Percentiles rank a stretch among this genome's conserved stretches.
Evolutionary conservation across 2,797 vertebrate species (phyloP).

Genomic region (Siniperca obscura): DNA sequence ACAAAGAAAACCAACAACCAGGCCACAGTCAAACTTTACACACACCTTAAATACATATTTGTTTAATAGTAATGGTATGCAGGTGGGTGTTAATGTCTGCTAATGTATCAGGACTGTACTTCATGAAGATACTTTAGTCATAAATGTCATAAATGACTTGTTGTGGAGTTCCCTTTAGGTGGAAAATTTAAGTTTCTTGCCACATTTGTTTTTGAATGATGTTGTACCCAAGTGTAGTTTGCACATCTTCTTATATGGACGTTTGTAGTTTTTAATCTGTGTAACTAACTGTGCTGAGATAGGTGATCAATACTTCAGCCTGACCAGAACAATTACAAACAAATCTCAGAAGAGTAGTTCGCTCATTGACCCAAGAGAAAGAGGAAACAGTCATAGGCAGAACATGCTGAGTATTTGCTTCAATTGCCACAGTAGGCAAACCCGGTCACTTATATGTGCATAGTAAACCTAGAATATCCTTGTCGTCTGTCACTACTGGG

Average conservation of each 20-base stretch:
- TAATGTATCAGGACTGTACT: neutral
- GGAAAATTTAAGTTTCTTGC: neutral
- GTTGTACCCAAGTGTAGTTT: neutral
- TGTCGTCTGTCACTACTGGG: neutral
- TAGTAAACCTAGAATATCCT: neutral
- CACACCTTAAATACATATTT: conserved; percentile 41
- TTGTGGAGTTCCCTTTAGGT: neutral
- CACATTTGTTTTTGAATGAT: neutral
- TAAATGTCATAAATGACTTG: neutral
- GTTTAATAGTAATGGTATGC: neutral
- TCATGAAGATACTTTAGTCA: neutral
- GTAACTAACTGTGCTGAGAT: neutral
- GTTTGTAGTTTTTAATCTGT: neutral
- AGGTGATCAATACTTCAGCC: neutral
- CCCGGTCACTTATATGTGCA: too few relatives aligned
- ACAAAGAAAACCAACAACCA: neutral
- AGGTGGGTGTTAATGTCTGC: neutral
- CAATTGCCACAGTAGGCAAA: neutral
- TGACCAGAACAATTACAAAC: neutral
- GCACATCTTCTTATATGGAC: neutral
- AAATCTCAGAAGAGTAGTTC: neutral
- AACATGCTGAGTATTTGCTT: neutral
- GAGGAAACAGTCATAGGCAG: neutral
- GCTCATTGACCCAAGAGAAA: neutral
- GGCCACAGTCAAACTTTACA: neutral